These are phyloP conservation scores for Strix uralensis DNA, from an alignment of 2,113 vertebrate species.

Conservation along the genomic window DNA sequence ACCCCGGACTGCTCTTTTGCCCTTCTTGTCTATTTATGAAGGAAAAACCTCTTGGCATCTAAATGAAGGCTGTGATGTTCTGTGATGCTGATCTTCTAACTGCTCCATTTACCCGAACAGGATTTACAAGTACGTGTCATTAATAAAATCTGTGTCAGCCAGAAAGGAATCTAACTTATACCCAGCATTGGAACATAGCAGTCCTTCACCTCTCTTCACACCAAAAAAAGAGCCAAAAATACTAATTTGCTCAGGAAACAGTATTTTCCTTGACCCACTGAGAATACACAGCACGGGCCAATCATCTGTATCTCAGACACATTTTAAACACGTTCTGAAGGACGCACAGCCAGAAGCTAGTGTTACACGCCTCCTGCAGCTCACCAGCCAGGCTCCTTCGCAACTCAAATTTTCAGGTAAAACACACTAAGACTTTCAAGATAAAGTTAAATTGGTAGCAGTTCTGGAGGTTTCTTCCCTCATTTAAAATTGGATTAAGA, in stretches of 20 bases:
- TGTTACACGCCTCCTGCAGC: neutral
- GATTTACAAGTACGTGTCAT: neutral
- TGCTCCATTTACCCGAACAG: neutral
- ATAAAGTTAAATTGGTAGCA: neutral
- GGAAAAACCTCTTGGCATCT: neutral
- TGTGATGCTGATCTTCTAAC: neutral
- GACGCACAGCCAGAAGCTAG: neutral
- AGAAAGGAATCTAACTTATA: neutral
- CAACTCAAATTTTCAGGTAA: neutral
- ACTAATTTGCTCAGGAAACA: neutral
- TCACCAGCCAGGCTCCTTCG: neutral
- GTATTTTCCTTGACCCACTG: neutral
- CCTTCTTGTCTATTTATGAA: neutral
- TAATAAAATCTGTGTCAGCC: neutral
- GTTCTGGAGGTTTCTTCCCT: neutral
- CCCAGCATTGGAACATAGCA: neutral
- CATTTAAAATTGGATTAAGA: neutral
- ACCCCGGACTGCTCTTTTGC: neutral
- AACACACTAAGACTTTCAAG: neutral
- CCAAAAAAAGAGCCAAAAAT: neutral
- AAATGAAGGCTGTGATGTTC: neutral
- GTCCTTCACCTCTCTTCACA: neutral
- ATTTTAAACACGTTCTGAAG: neutral
- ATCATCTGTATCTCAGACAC: neutral
- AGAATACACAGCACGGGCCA: neutral